These are phyloP conservation scores for Bujurquina vittata DNA, from an alignment of 2,113 vertebrate species.

Conservation along the genomic window DNA sequence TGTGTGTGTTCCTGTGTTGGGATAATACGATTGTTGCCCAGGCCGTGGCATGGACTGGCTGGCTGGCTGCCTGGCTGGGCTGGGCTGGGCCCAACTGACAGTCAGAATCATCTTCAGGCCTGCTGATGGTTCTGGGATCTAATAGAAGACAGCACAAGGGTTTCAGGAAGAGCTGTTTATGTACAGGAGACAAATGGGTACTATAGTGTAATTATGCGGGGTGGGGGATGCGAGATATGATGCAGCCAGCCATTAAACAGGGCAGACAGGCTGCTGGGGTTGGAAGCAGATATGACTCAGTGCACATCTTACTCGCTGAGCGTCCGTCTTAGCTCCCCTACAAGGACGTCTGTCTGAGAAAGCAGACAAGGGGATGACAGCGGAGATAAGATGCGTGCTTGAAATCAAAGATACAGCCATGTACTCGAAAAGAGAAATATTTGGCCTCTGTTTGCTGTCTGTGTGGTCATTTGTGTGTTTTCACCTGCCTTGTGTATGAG, in stretches of 20 bases:
- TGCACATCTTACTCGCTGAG: slow-evolving; percentile 58
- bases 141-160: slow-evolving; percentile 70
- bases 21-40: slow-evolving; percentile 76
- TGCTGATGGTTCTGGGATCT: slow-evolving; percentile 77
- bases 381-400: slow-evolving; percentile 69
- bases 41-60: slow-evolving; percentile 61
- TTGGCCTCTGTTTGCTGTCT: slow-evolving; percentile 1
- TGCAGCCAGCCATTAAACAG: slow-evolving; percentile 43
- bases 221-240: slow-evolving; percentile 28
- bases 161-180: slow-evolving; percentile 76
- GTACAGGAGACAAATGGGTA: slow-evolving; percentile 66
- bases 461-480: background rate
- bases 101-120: slow-evolving; percentile 66
- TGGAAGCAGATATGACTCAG: slow-evolving; percentile 71
- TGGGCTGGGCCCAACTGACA: slow-evolving; percentile 63
- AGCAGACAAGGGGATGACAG: slow-evolving; percentile 73
- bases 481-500: background rate
- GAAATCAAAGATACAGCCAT: slow-evolving; percentile 34
- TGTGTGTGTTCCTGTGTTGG: slow-evolving; percentile 66
- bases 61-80: slow-evolving; percentile 28
- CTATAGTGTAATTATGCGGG: slow-evolving; percentile 66
- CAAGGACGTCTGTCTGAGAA: slow-evolving; percentile 70
- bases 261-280: slow-evolving; percentile 44
- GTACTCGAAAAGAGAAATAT: slow-evolving; percentile 29
- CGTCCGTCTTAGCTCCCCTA: slow-evolving; percentile 70